Conservation (phyloP, 2,888 invertebrate genomes). For the Caenorhabditis sulstoni region DNA sequence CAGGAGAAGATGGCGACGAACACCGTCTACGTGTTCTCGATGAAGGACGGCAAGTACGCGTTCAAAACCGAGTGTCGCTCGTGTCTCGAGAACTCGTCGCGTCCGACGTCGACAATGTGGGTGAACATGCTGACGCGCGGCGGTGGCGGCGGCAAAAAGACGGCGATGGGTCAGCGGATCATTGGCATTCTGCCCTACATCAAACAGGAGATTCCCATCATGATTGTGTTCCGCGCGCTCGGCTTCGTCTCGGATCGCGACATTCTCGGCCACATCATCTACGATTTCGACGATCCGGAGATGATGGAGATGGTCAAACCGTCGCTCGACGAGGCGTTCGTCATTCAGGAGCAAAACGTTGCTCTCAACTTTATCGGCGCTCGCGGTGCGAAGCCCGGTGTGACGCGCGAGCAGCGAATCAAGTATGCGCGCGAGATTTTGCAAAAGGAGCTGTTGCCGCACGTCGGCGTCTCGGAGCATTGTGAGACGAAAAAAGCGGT, state of each 20-base stretch:
- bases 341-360: slow-evolving; percentile 97
- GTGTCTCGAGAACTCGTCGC: slow-evolving; percentile 89
- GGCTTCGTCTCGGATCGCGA: slow-evolving; percentile 99
- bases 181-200: slow-evolving; percentile 98
- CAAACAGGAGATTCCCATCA: slow-evolving; percentile 96
- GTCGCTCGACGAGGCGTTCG: slow-evolving; percentile 98
- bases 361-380: slow-evolving; percentile 98
- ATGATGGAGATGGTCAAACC: slow-evolving; percentile 99
- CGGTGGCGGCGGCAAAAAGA: slow-evolving; percentile 88
- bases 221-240: slow-evolving; percentile 98
- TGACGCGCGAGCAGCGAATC: slow-evolving; percentile 98
- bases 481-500: slow-evolving; percentile 98
- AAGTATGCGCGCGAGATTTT: slow-evolving; percentile 99
- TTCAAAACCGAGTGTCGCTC: slow-evolving; percentile 98
- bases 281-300: slow-evolving; percentile 99
- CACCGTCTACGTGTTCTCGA: slow-evolving; percentile 98
- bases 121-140: slow-evolving; percentile 99
- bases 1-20: slow-evolving; percentile 99
- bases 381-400: slow-evolving; percentile 96
- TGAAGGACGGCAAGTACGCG: slow-evolving; percentile 99
- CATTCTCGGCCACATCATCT: slow-evolving; percentile 99
- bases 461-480: slow-evolving; percentile 98
- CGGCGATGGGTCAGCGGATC: slow-evolving; percentile 98
- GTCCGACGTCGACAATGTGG: slow-evolving; percentile 93
- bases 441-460: slow-evolving; percentile 99